phyloP scores from a whole-genome alignment of 2,888 invertebrate genomes.

The Patella caerulea region DNA sequence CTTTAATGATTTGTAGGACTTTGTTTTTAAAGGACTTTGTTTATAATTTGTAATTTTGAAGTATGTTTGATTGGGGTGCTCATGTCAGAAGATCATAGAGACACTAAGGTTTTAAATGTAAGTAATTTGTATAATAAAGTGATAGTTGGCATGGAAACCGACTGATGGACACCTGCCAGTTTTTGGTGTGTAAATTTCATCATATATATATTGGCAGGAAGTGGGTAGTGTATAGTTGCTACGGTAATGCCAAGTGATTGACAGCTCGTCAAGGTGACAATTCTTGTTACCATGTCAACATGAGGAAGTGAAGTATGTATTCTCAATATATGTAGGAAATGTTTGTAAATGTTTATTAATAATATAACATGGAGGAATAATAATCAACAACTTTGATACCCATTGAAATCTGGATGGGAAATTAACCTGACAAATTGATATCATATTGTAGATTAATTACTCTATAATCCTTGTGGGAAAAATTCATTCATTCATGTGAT shows the following conservation, averaged over 20 bases:
- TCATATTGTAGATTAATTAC: too few relatives aligned
- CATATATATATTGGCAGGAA: neutral
- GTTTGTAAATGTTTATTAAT: constrained; percentile 10
- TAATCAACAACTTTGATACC: too few relatives aligned
- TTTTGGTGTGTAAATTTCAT: constrained; percentile 11
- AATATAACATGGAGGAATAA: neutral
- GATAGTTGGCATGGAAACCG: constrained; percentile 8
- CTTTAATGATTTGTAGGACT: too few relatives aligned
- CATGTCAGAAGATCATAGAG: too few relatives aligned
- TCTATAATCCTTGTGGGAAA: too few relatives aligned
- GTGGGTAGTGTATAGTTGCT: neutral
- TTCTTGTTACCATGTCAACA: neutral
- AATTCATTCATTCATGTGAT: too few relatives aligned
- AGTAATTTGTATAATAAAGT: constrained; percentile 1
- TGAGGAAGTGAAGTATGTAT: neutral
- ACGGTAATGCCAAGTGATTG: neutral
- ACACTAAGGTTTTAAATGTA: too few relatives aligned
- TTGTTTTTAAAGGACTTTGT: too few relatives aligned
- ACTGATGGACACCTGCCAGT: constrained; percentile 7
- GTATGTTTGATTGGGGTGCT: too few relatives aligned
- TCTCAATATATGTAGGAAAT: constrained; percentile 1
- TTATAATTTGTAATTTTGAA: too few relatives aligned
- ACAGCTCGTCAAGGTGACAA: constrained; percentile 2
- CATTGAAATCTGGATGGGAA: too few relatives aligned
- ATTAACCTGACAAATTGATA: too few relatives aligned